Percentiles rank a stretch among this genome's conserved stretches.
These are phyloP conservation scores for Holcopasites calliopsidis DNA, from an alignment of 1,140 invertebrate species.

Conservation along the genomic window DNA sequence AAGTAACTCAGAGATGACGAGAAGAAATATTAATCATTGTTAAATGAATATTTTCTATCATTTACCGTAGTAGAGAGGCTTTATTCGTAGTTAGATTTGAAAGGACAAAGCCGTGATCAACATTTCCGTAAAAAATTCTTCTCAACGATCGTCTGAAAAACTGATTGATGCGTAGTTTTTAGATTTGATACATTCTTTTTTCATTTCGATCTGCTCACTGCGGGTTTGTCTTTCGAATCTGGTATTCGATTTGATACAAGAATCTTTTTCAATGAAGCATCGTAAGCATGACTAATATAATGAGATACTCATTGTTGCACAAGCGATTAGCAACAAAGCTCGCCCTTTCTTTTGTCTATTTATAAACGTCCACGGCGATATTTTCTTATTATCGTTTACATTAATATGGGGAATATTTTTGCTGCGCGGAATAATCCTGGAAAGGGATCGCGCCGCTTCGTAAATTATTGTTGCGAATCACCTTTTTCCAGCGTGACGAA, in stretches of 20 bases:
- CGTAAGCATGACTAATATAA: not conserved
- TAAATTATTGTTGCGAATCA: not conserved
- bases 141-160: not conserved
- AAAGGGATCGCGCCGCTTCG: slow-evolving; percentile 1
- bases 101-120: slow-evolving; percentile 1
- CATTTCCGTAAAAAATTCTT: not conserved
- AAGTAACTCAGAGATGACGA: not conserved
- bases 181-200: slow-evolving; percentile 33
- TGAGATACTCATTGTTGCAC: slow-evolving; percentile 19
- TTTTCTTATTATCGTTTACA: slow-evolving; percentile 8
- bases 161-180: not conserved
- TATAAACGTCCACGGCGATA: not conserved
- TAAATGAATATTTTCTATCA: slow-evolving; percentile 23
- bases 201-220: no score
- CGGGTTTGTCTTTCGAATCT: slow-evolving; percentile 23
- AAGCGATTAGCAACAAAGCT: slow-evolving; percentile 1
- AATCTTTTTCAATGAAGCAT: slow-evolving; percentile 1
- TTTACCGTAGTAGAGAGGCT: slow-evolving; percentile 14
- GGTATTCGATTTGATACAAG: slow-evolving; percentile 26
- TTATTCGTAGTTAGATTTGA: slow-evolving; percentile 11
- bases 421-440: not conserved
- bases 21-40: slow-evolving; percentile 16
- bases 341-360: not conserved
- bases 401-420: no score
- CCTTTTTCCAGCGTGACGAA: not conserved